A percentile compares a stretch with the other conserved stretches of the same genome.
Conservation (phyloP, 2,888 invertebrate genomes). For the Imbricaverruca yamaguchii region DNA sequence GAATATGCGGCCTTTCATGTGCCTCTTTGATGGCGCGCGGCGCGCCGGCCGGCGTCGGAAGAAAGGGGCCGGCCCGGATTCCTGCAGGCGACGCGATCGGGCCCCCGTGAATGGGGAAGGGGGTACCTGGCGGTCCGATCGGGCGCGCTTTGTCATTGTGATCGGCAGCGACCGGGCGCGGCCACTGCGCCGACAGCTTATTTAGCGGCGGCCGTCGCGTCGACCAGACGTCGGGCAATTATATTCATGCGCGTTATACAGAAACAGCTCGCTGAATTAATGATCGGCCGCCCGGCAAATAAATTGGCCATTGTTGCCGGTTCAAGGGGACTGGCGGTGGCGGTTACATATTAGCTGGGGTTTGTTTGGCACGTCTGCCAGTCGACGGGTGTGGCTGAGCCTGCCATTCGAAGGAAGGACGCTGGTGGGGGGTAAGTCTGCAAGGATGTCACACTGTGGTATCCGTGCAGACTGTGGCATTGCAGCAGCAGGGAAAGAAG, state of each 20-base stretch:
- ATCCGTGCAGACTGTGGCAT: no score
- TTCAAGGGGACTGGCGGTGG: slow-evolving; percentile 13
- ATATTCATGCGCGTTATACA: slow-evolving; percentile 20
- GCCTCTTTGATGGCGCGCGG: background rate
- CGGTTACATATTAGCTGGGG: slow-evolving; percentile 20
- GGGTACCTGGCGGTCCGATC: slow-evolving; percentile 2
- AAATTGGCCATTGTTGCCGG: slow-evolving; percentile 19
- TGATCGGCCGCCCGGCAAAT: background rate
- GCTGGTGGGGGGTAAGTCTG: no score
- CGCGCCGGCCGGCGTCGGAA: background rate
- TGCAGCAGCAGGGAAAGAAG: no score
- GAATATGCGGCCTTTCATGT: slow-evolving; percentile 16
- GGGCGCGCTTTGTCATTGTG: background rate
- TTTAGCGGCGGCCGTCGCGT: background rate
- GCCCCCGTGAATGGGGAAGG: background rate
- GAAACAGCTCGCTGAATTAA: slow-evolving; percentile 20
- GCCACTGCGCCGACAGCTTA: background rate
- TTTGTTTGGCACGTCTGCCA: background rate
- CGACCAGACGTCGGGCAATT: background rate
- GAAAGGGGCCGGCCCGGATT: background rate
- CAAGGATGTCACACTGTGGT: no score
- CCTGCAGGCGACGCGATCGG: background rate
- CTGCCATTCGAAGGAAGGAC: no score
- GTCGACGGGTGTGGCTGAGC: no score
- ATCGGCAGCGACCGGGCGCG: background rate